Evolutionary conservation across 2,888 invertebrate species (phyloP).

Genomic region (Steinernema hermaphroditum): DNA sequence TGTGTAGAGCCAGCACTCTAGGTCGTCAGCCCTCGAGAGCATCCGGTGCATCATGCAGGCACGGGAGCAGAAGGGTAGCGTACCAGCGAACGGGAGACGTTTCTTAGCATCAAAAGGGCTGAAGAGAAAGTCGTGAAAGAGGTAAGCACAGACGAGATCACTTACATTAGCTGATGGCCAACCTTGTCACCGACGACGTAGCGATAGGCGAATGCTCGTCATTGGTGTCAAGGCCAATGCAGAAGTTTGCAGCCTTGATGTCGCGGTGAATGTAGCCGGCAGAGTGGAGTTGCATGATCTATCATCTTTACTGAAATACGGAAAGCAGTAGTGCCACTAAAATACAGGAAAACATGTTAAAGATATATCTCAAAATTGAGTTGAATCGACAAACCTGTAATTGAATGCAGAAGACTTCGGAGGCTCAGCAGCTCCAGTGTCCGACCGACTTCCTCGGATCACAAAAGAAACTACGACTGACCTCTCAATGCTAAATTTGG

Average conservation of each 20-base stretch:
- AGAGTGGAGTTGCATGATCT: neutral
- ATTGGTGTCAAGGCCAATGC: neutral
- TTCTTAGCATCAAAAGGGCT: neutral
- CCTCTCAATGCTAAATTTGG: no score
- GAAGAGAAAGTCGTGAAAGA: no score
- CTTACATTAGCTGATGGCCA: no score
- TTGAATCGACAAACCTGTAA: no score
- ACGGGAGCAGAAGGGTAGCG: neutral
- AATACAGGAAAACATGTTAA: no score
- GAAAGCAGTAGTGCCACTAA: neutral
- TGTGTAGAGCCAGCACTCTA: conserved; percentile 26
- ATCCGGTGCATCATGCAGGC: neutral
- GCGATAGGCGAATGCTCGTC: neutral
- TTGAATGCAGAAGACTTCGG: no score
- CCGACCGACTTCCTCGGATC: no score
- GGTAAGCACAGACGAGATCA: no score
- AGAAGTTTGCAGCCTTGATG: conserved; percentile 19
- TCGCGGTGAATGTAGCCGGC: conserved; percentile 18
- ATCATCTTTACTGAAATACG: neutral
- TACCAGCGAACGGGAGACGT: neutral
- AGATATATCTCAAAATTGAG: no score
- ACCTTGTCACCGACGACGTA: no score
- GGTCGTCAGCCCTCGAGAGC: neutral
- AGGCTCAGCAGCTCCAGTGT: no score
- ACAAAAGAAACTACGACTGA: no score